A percentile compares a stretch with the other conserved stretches of the same genome.
Conservation (phyloP, 1,140 invertebrate genomes). For the Chrysomallon squamiferum region DNA sequence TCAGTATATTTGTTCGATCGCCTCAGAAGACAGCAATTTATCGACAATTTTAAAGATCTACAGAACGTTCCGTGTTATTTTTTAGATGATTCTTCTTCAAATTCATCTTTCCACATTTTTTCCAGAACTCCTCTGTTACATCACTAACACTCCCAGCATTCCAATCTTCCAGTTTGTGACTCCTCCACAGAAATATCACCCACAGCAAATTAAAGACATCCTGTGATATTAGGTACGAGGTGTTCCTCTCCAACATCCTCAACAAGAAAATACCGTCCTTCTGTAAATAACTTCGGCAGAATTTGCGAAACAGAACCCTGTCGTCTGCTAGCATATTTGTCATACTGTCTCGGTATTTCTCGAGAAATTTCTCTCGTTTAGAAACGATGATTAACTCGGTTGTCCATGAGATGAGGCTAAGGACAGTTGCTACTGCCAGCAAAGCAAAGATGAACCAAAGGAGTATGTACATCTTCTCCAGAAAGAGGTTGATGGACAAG, state of each 20-base stretch:
- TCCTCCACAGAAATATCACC: constrained; percentile 21
- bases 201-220: constrained; percentile 54
- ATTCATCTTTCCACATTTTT: no score
- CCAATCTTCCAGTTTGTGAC: not conserved
- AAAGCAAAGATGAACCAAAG: constrained; percentile 67
- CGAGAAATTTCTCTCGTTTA: constrained; percentile 45
- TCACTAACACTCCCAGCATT: no score
- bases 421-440: constrained; percentile 53
- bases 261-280: constrained; percentile 60
- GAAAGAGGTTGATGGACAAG: constrained; percentile 67
- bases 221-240: constrained; percentile 45
- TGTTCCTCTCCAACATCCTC: constrained; percentile 52
- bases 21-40: no score
- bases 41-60: no score
- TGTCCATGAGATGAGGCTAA: constrained; percentile 44
- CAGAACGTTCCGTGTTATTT: no score
- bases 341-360: constrained; percentile 40
- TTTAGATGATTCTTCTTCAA: no score
- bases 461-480: constrained; percentile 67
- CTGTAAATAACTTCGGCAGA: constrained; percentile 50
- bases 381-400: constrained; percentile 28
- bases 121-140: no score
- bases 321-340: constrained; percentile 15
- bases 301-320: constrained; percentile 42
- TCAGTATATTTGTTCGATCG: no score